Conservation (phyloP, 2,797 vertebrate genomes). For the Pipistrellus pygmaeus region DNA sequence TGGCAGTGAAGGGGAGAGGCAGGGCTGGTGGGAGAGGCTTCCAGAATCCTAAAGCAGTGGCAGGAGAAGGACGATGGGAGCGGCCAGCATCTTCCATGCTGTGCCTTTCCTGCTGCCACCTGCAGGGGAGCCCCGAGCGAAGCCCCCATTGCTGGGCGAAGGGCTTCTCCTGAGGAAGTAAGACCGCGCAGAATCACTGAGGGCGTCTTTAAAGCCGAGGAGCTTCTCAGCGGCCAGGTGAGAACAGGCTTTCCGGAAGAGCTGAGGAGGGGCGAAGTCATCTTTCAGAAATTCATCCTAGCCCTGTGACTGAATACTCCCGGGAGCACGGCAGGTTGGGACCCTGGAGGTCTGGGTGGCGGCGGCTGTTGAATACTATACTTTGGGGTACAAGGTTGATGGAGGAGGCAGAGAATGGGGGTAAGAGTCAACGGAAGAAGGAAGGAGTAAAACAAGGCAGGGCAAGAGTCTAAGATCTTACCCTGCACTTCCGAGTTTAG, state of each 20-base stretch:
- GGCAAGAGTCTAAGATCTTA: neutral
- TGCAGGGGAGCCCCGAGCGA: neutral
- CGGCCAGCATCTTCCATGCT: neutral
- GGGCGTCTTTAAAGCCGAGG: neutral
- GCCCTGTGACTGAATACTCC: neutral
- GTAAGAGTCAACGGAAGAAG: neutral
- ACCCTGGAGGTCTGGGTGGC: neutral
- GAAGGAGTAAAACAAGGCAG: neutral
- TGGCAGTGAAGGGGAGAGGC: neutral
- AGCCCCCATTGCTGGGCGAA: neutral
- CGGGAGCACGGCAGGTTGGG: neutral
- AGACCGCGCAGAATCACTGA: neutral
- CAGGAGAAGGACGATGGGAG: too few species aligned
- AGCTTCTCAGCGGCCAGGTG: neutral
- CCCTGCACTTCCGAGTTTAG: neutral
- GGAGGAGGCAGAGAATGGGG: neutral
- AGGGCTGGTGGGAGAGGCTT: neutral
- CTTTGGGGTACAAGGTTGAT: neutral
- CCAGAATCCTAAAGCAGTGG: neutral
- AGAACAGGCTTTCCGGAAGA: neutral
- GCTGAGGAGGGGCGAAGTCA: neutral
- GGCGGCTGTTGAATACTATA: neutral
- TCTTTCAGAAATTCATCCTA: neutral
- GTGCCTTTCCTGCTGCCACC: neutral
- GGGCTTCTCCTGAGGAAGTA: neutral